These are phyloP conservation scores for Wasmannia auropunctata DNA, from an alignment of 1,140 invertebrate genomes.

Conservation along the genomic window DNA sequence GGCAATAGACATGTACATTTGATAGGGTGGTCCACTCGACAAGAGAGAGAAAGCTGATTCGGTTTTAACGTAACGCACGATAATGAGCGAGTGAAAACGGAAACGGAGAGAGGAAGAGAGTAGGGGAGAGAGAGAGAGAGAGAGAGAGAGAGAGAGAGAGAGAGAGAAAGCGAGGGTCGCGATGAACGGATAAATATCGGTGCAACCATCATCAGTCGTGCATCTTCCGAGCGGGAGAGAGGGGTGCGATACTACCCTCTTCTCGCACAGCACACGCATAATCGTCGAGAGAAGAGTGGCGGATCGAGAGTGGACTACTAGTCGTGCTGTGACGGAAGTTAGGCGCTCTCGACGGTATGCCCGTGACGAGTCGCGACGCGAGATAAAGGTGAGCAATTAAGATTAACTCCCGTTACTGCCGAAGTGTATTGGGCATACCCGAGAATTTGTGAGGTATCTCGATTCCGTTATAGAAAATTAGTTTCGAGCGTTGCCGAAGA, in stretches of 20 bases:
- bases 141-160: neutral
- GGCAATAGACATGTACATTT: constrained; percentile 78
- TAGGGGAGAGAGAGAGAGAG: constrained; percentile 1
- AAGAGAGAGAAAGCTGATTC: constrained; percentile 36
- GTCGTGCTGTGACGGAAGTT: constrained; percentile 56
- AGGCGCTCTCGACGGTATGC: constrained; percentile 52
- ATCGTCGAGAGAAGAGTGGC: constrained; percentile 22
- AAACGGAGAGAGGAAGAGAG: neutral
- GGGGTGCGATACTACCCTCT: constrained; percentile 39
- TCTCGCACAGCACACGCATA: constrained; percentile 8
- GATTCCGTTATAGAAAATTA: neutral
- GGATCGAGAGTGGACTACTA: constrained; percentile 44
- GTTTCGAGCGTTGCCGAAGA: constrained; percentile 9
- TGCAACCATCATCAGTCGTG: constrained; percentile 47
- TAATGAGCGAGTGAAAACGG: constrained; percentile 56
- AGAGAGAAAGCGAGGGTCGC: neutral
- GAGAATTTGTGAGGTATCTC: neutral
- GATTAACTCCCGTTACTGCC: neutral
- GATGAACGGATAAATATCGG: constrained; percentile 57
- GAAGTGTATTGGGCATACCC: neutral
- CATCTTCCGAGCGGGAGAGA: neutral
- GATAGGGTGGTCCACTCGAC: constrained; percentile 73
- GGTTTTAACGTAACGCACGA: constrained; percentile 14
- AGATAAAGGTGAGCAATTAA: constrained; percentile 67
- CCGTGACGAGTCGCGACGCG: constrained; percentile 62